Percentiles rank a stretch among this genome's conserved stretches.
Evolutionary conservation across 2,888 invertebrate species (phyloP).

Genomic region (Cyaniris semiargus): DNA sequence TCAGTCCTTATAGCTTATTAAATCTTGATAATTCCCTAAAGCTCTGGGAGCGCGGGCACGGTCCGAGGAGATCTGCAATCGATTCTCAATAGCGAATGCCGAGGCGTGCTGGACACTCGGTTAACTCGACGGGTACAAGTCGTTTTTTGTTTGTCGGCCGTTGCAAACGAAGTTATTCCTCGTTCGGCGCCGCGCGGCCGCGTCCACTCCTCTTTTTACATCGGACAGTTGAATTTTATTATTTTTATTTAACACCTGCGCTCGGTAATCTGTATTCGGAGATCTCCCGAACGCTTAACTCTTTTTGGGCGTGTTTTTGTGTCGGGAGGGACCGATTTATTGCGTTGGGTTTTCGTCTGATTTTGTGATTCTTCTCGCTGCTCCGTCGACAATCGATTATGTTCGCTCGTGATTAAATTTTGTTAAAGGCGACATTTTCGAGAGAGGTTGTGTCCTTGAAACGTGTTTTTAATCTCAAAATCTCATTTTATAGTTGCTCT

Average conservation of each 20-base stretch:
- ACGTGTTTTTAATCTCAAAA: slow-evolving; percentile 19
- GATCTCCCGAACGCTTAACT: slow-evolving; percentile 78
- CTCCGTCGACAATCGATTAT: slow-evolving; percentile 72
- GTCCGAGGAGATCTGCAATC: background rate
- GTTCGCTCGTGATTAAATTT: slow-evolving; percentile 60
- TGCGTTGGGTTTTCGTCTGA: slow-evolving; percentile 67
- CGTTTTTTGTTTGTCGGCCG: slow-evolving; percentile 65
- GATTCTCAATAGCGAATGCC: slow-evolving; percentile 45
- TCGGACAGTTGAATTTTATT: slow-evolving; percentile 73
- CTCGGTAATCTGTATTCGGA: slow-evolving; percentile 77
- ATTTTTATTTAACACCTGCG: slow-evolving; percentile 81
- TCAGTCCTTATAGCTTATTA: slow-evolving; percentile 44
- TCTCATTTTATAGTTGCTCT: background rate
- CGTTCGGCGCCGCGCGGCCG: slow-evolving; percentile 76
- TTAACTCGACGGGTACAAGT: slow-evolving; percentile 62
- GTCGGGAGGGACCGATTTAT: slow-evolving; percentile 68
- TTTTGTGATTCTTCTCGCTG: slow-evolving; percentile 74
- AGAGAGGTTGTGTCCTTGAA: slow-evolving; percentile 19
- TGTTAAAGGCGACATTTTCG: slow-evolving; percentile 36
- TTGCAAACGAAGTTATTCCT: slow-evolving; percentile 70
- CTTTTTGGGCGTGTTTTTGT: slow-evolving; percentile 72
- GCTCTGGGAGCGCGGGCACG: background rate
- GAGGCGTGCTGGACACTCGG: slow-evolving; percentile 52
- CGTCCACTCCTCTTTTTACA: slow-evolving; percentile 68
- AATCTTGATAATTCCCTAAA: slow-evolving; percentile 48